phyloP scores from a whole-genome alignment of 2,797 vertebrate genomes.

The Amblyopsis hoosieri region DNA sequence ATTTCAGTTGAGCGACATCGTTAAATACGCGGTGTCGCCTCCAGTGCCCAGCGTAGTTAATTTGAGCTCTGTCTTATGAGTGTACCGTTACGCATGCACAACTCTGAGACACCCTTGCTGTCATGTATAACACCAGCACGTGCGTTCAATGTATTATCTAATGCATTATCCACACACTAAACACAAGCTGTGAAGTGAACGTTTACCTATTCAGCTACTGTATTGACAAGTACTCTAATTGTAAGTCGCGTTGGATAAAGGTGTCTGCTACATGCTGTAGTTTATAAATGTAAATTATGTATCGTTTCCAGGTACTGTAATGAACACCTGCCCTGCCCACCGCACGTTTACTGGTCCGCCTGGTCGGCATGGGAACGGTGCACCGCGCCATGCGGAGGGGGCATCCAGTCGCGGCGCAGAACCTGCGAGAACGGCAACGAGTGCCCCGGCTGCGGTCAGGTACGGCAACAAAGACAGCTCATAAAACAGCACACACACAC shows the following conservation, averaged over 20 bases:
- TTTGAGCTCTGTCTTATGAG: slow-evolving; percentile 40
- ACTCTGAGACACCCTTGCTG: background rate
- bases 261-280: no score
- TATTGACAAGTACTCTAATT: no score
- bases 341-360: slow-evolving; percentile 93
- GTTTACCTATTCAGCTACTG: no score
- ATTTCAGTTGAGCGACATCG: slow-evolving; percentile 31
- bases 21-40: slow-evolving; percentile 36
- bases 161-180: slow-evolving; percentile 2
- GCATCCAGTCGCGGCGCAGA: slow-evolving; percentile 90
- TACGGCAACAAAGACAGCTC: slow-evolving; percentile 60
- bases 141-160: background rate
- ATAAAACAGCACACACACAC: background rate
- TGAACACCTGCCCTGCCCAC: slow-evolving; percentile 92
- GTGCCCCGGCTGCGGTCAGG: slow-evolving; percentile 90
- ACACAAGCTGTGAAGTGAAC: background rate
- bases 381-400: slow-evolving; percentile 92
- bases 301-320: slow-evolving; percentile 89
- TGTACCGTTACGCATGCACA: slow-evolving; percentile 37
- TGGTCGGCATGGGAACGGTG: slow-evolving; percentile 97
- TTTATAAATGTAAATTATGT: no score
- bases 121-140: background rate
- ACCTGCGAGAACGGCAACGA: slow-evolving; percentile 94
- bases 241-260: no score
- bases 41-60: slow-evolving; percentile 41